Conservation (phyloP, 2,113 vertebrate genomes). For the Terrapene triunguis region DNA sequence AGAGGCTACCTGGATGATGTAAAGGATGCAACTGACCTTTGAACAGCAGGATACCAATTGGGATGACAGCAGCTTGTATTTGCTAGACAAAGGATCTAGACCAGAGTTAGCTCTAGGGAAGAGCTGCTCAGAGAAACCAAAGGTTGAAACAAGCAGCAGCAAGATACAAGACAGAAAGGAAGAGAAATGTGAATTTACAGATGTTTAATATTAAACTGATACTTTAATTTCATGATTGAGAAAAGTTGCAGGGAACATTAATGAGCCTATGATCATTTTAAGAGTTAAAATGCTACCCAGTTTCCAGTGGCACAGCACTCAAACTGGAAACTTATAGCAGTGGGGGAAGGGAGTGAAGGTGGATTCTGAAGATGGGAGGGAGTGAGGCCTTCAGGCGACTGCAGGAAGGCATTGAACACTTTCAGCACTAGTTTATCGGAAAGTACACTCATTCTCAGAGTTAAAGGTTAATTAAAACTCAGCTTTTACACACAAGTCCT, state of each 20-base stretch:
- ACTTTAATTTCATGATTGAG: background rate
- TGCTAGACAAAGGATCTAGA: background rate
- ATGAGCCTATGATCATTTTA: background rate
- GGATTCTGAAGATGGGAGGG: background rate
- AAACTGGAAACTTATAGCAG: background rate
- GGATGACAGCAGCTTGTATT: background rate
- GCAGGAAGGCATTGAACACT: background rate
- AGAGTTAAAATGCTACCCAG: background rate
- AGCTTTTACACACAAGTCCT: background rate
- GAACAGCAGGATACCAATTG: background rate
- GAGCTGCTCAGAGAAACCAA: background rate
- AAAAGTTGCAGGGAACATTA: background rate
- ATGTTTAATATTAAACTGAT: background rate
- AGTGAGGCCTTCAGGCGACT: background rate
- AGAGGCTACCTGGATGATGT: background rate
- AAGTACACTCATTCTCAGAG: background rate
- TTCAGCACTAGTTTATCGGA: background rate
- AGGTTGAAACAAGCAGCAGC: background rate
- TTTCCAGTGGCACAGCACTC: background rate
- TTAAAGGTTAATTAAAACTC: background rate
- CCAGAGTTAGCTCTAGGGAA: background rate
- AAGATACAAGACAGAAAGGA: background rate
- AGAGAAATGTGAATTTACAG: background rate
- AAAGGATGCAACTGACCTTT: background rate
- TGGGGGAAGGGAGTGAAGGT: background rate